These are phyloP conservation scores for Drosophila pegasa DNA, from an alignment of 2,888 invertebrate species.

Conservation along the genomic window DNA sequence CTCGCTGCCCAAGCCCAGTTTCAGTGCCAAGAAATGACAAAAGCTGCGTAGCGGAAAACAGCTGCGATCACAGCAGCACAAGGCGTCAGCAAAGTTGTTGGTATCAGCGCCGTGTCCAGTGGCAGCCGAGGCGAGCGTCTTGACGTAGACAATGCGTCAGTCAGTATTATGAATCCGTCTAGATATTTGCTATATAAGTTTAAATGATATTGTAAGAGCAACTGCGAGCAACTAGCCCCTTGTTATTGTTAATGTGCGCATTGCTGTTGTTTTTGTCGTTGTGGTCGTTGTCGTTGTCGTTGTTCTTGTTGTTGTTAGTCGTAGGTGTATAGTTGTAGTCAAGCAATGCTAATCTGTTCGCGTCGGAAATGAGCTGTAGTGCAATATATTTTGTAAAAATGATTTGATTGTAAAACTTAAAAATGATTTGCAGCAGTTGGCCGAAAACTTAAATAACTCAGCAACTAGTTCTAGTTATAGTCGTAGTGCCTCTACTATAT, in stretches of 20 bases:
- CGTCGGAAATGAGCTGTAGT: constrained; percentile 44
- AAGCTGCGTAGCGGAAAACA: constrained; percentile 73
- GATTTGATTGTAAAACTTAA: constrained; percentile 4
- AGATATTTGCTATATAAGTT: constrained; percentile 55
- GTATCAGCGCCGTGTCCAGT: constrained; percentile 43
- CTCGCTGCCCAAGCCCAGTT: constrained; percentile 81
- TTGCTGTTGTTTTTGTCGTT: constrained; percentile 33
- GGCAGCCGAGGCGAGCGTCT: constrained; percentile 55
- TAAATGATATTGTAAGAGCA: constrained; percentile 34
- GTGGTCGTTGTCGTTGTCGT: constrained; percentile 29
- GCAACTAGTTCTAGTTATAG: constrained; percentile 20
- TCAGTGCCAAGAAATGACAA: constrained; percentile 84
- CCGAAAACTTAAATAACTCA: constrained; percentile 41
- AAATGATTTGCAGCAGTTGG: constrained; percentile 20
- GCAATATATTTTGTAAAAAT: constrained; percentile 59
- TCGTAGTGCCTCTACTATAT: constrained; percentile 12
- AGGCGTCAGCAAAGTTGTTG: constrained; percentile 32
- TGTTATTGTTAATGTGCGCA: constrained; percentile 55
- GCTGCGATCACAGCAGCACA: constrained; percentile 39
- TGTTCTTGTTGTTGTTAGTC: constrained; percentile 33
- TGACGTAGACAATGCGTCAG: constrained; percentile 56
- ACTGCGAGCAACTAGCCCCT: constrained; percentile 27
- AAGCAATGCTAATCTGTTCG: constrained; percentile 26
- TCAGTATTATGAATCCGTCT: constrained; percentile 80
- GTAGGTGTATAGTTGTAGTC: constrained; percentile 49